Evolutionary conservation across 2,797 vertebrate genomes (phyloP), one percentile per base, ranked within the genome.

Genomic region (Pipistrellus nathusii): DNA sequence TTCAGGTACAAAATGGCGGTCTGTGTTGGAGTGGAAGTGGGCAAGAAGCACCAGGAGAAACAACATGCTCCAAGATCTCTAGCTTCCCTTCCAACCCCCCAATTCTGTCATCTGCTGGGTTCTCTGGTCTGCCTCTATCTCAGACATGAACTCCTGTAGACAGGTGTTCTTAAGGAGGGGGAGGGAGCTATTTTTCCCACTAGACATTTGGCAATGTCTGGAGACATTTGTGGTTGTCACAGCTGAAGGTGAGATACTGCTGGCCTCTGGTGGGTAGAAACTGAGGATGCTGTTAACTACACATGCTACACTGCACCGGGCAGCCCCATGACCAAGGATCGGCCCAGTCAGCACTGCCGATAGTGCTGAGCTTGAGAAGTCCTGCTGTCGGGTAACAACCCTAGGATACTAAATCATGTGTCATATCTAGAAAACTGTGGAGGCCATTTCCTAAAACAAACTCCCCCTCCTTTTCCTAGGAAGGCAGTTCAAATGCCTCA

Each of bases 41-140:
- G 8, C 0, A 12, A 57, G 23, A 32, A 18, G 20, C 10, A 25
- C 8, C 0, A 12, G 18, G 30, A 27, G 30, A 51, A 38, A 38
- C 17, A 69, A 17, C 0, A 9, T 0, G 12, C 18, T 17, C 2
- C 2, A 32, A 23, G 73, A 51, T n/a, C 32, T 55, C n/a, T 1
- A 81, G 55, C 53, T 35, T 85, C n/a, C 44, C 38, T 89, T 71
- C 32, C 76, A 77, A 80, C 41, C 46, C 12, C 48, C 17, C 51
- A 68, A 44, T 35, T 73, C 48, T 44, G 20, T 11, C 57, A 12
- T 44, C 46, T 64, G 64, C 53, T 80, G 21, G 21, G 44, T 51
- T 38, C 76, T 95, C 46, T 48, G 80, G 23, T 87, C 44, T 78
- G 44, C 23, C 59, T 41, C 64, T 69, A 81, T 53, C n/a, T 27